Percentiles rank a stretch among this genome's conserved stretches.
These are phyloP conservation scores for Pachypanchax playfairii DNA, from an alignment of 2,113 vertebrate species.

Conservation along the genomic window DNA sequence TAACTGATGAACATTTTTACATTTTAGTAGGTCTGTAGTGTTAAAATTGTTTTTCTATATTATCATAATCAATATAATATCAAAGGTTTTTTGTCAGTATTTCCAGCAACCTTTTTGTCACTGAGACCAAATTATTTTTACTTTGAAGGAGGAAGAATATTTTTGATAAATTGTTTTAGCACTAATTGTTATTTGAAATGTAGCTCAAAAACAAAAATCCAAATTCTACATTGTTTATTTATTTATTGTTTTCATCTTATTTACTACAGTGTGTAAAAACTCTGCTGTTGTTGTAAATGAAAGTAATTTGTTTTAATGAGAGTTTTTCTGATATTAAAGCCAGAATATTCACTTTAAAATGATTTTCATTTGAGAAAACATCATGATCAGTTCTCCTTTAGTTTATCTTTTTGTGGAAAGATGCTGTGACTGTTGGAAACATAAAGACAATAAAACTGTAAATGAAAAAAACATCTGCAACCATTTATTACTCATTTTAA, in stretches of 20 bases:
- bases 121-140: constrained; percentile 16
- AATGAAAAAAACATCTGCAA: too few relatives aligned
- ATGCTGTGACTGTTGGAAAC: not conserved
- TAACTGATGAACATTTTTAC: not conserved
- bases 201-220: constrained; percentile 1
- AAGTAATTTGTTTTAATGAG: constrained; percentile 36
- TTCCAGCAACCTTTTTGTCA: constrained; percentile 13
- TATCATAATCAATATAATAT: constrained; percentile 13
- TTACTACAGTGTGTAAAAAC: constrained; percentile 15
- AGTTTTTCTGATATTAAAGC: constrained; percentile 11
- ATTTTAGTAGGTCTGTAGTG: not conserved
- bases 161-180: constrained; percentile 60
- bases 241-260: constrained; percentile 18
- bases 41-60: constrained; percentile 9
- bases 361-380: too few relatives aligned
- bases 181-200: constrained; percentile 9
- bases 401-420: too few relatives aligned
- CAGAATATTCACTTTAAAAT: constrained; percentile 15
- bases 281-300: constrained; percentile 28
- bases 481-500: not conserved
- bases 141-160: constrained; percentile 28
- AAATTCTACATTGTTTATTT: constrained; percentile 1
- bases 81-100: not conserved
- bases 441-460: not conserved
- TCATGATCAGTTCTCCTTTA: too few relatives aligned